Base-by-base conservation (phyloP, 2,888 invertebrate species). In the Polydrusus tereticollis region DNA sequence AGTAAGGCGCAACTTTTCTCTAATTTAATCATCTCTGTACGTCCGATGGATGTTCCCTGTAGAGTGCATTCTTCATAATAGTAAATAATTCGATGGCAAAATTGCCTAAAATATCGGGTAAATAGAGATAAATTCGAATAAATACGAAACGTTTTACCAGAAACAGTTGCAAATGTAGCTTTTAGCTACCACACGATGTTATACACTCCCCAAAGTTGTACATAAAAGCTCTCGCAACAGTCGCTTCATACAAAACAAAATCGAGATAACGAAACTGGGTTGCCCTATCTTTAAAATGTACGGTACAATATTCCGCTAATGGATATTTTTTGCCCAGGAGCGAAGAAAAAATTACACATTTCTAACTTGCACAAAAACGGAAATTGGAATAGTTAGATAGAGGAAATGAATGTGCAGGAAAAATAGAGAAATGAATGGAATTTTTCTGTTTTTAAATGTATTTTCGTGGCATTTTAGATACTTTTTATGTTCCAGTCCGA, bases 341-440 rank as follows among this genome's bases (percentile, higher is more conserved):
- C 12, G 58, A 38, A 26, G 20, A 58, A 36, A 58, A 58, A 41
- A 59, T 21, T 41, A 21, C 12, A 43, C 23, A 43, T 36, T 58
- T 59, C 14, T 14, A 41, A 23, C 23, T 59, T 41, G 16, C 41
- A 14, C 41, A 41, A 41, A 59, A 59, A 59, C 57, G 57, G 21
- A 58, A 58, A 58, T 58, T 58, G 57, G 21, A 57, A 58, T 38
- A 58, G 57, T 33, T 38, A 41, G 59, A 59, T 59, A 59, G 14
- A 14, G 43, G 59, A 21, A 59, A 59, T 43, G 41, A 41, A 59
- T 59, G 41, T 59, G n/a, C 41, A 7, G 43, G 20, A 1, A 14
- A 2, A 20, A 14, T 52, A 5, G 26, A 20, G 16, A 26, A 26
- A 7, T 7, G 29, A 14, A 5, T 20, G 26, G 14, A 52, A 29